Base-by-base conservation (phyloP, 2,113 vertebrate genomes). In the Apteryx owenii region DNA sequence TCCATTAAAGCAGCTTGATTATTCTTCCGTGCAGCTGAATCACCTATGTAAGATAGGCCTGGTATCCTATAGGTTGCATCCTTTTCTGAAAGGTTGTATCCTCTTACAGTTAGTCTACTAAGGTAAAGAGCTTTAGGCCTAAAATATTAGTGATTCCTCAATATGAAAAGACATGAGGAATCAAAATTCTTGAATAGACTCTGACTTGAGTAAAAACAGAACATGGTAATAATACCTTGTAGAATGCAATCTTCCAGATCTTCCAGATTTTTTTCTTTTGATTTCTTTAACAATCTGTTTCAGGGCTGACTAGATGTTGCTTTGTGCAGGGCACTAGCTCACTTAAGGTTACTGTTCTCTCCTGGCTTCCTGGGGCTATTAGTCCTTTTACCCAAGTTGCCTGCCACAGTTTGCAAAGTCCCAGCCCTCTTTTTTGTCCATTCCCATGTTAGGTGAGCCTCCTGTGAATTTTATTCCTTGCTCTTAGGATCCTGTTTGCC, bases 31-130 rank as follows among this genome's bases (percentile, higher is more conserved):
- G 46, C 23, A 36, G 23, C 40, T 15, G 18, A 58, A 31, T 58
- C 54, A 58, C 29, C 29, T 58, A 29, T 15, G 31, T 31, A 58
- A 31, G 54, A 28, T 68, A 53, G 48, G 7, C 31, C n/a, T 44
- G 29, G 1, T 1, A 19, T 76, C 16, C 62, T 21, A 31, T 21
- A 3, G 2, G 10, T 44, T 23, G 6, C 38, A n/a, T 56, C 29
- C 36, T 46, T 77, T 81, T 31, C 25, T 9, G 75, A 77, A 72
- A 81, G 64, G 10, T 58, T 58, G 16, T 58, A 58, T 58, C 54
- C 28, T 17, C 29, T 31, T 58, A 58, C 29, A 31, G 16, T 48
- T 58, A 66, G 65, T 50, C 38, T 61, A 10, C 21, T 38, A 50
- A 60, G n/a, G 21, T 33, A 15, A 46, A 4, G 18, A 51, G n/a